Evolutionary conservation across 2,888 invertebrate species (phyloP), one percentile per base, ranked within the genome.

Genomic region (Leptinotarsa peninsularis): DNA sequence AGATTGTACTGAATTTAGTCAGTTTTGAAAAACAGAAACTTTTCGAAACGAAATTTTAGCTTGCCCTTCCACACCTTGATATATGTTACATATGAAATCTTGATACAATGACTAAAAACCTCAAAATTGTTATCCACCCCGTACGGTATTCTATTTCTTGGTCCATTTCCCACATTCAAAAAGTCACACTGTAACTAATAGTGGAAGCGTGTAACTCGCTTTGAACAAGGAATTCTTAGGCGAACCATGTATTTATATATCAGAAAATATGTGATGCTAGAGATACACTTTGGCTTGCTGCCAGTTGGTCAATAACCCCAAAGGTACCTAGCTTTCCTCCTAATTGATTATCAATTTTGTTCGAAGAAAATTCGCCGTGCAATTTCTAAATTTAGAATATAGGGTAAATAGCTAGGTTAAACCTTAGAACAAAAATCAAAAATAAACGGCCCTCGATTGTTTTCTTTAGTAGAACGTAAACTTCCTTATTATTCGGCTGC

Each of bases 241-340:
- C 54, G 49, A 68, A 52, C 52, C 17, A 27, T 27, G 50, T 52
- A 56, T 69, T 49, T 69, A 43, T 69, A 69, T 69, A 69, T 56
- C 56, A 69, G 33, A 43, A 43, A 70, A 70, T 58, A 54, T 56
- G 56, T 49, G 56, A 69, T 56, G 69, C 43, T 58, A 50, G 56
- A 58, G 56, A 70, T 49, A 58, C 52, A 70, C 43, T 70, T 56
- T 70, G 70, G 70, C 70, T 58, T n/a, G 17, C 21, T 49, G 70
- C 70, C 70, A 70, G 49, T 4, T 70, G 70, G 70, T 70, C 70
- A 58, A 70, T 70, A 58, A 70, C 70, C 70, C 58, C 70, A 15
- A 49, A 63, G 63, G 23, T 27, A 60, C 70, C 58, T 49, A 49
- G 49, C 23, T 70, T 49, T 58, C 56, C 58, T 49, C 49, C 3